These are phyloP conservation scores for Hylomyscus alleni DNA, from an alignment of 2,797 vertebrate genomes.

Conservation along the genomic window DNA sequence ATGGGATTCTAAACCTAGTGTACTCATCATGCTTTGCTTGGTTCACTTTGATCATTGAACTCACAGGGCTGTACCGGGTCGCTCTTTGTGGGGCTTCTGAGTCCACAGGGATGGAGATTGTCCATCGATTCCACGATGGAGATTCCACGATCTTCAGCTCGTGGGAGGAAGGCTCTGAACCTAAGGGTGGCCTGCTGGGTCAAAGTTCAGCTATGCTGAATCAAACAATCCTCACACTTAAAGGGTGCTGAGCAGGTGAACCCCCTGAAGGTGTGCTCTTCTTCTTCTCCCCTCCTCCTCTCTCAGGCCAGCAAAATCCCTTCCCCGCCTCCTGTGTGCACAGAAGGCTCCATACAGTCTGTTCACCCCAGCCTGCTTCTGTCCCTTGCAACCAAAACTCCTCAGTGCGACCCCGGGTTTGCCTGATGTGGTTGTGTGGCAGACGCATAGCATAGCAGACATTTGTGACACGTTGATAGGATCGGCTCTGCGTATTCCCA, in stretches of 20 bases:
- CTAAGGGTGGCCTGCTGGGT: not conserved
- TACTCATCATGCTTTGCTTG: not conserved
- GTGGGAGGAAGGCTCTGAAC: not conserved
- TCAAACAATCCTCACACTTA: not conserved
- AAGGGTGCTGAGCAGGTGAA: not conserved
- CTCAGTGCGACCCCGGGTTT: not conserved
- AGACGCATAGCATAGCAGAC: not conserved
- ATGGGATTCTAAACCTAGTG: not conserved
- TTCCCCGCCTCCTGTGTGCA: not conserved
- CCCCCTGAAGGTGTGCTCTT: not conserved
- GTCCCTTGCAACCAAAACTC: conserved; percentile 7
- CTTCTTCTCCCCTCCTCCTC: not conserved
- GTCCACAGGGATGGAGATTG: not conserved
- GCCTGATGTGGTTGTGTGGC: not conserved
- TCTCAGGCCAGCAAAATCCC: not conserved
- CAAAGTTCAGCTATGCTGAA: not conserved
- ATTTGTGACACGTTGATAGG: not conserved
- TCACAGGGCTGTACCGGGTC: accelerated
- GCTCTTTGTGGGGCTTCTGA: not conserved
- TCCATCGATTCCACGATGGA: too few species aligned
- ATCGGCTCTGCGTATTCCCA: not conserved
- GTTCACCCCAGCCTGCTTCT: not conserved
- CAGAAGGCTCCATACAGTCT: not conserved
- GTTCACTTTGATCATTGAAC: not conserved
- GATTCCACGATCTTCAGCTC: too few species aligned